Evolutionary conservation across 2,888 invertebrate species (phyloP).

Genomic region (Phaonia tiefii): DNA sequence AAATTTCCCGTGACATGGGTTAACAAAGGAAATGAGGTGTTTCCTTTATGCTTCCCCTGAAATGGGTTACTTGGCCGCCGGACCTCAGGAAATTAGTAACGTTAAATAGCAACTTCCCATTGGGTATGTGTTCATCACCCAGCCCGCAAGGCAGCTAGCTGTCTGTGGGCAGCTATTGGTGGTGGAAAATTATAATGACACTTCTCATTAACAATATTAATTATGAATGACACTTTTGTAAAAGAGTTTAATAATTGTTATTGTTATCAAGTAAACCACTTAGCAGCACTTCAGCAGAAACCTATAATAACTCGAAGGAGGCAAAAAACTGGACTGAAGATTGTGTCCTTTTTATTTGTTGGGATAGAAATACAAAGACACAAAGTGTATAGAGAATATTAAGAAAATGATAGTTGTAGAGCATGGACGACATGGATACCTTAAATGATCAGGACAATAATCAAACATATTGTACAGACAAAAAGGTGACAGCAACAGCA

Average conservation of each 20-base stretch:
- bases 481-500: slow-evolving; percentile 31
- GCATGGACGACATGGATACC: too few relatives aligned
- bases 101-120: too few relatives aligned
- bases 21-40: too few relatives aligned
- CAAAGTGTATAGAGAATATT: not conserved
- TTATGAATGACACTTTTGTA: slow-evolving; percentile 64
- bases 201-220: slow-evolving; percentile 65
- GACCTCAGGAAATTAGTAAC: too few relatives aligned
- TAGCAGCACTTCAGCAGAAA: slow-evolving; percentile 58
- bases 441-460: not conserved
- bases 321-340: too few relatives aligned
- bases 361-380: not conserved
- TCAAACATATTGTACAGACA: not conserved
- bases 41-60: too few relatives aligned
- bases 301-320: slow-evolving; percentile 41
- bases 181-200: slow-evolving; percentile 42
- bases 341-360: not conserved
- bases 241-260: slow-evolving; percentile 59
- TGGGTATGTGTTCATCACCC: too few relatives aligned
- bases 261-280: slow-evolving; percentile 61
- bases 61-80: too few relatives aligned
- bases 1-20: too few relatives aligned
- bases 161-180: not conserved
- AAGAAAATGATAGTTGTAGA: not conserved
- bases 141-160: too few relatives aligned